Base-by-base conservation (phyloP, 1,140 invertebrate species). In the Diachasma alloeum region DNA sequence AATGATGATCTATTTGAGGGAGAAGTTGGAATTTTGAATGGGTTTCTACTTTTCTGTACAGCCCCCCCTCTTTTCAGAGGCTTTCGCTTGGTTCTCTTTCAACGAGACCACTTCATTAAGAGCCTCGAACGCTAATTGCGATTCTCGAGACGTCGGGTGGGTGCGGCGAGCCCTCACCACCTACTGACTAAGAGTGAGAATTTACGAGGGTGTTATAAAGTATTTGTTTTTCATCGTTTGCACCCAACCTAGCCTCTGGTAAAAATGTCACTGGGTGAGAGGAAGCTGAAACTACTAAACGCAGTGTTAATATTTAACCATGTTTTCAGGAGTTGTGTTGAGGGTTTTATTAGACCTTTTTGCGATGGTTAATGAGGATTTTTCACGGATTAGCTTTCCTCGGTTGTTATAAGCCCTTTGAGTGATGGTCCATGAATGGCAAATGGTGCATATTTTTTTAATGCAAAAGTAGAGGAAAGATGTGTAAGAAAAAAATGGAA, bases 91-190 rank as follows among this genome's bases (percentile, higher is more conserved):
- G 36, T 39, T 68, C 31, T 63, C 17, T 69, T 71, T 72, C 36
- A 59, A 39, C 66, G 53, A 42, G 26, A 66, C 76, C 67, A 75
- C 75, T 76, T 78, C 76, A 78, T 77, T 75, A 77, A 71, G 63
- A 78, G 42, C 53, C 75, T 78, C 69, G 70, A 77, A 74, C 71
- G 76, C 71, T 77, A 77, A 77, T 77, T 77, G 76, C 76, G 19
- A 70, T 77, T 77, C 71, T 73, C 46, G 36, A 77, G 71, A 69
- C 76, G 56, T 46, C 66, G 36, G 22, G 15, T 68, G 26, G 66
- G 66, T 37, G 31, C 66, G 36, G 66, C 31, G 26, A 13, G 36
- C 36, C 31, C 36, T 68, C 66, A 73, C 70, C 48, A 37, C 39
- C 39, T 15, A 37, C 42, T 44, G 37, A n/a, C 26, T 67, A 56